Evolutionary conservation across 2,113 vertebrate species (phyloP).

Genomic region (Copsychus sechellarum): DNA sequence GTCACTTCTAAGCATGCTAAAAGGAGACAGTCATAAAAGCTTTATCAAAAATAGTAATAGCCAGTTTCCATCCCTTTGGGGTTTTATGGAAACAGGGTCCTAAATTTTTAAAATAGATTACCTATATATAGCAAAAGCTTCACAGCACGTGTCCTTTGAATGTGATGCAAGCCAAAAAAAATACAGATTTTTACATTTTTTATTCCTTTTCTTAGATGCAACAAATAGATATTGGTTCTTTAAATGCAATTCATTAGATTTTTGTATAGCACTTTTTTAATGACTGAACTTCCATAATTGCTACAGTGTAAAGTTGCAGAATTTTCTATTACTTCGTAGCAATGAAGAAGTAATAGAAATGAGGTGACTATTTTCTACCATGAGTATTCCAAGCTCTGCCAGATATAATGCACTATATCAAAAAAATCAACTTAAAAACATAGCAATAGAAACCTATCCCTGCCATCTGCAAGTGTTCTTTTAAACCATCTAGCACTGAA

Average conservation of each 20-base stretch:
- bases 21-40: background rate
- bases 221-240: slow-evolving; percentile 58
- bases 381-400: slow-evolving; percentile 39
- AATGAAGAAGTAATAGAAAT: background rate
- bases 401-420: background rate
- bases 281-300: background rate
- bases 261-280: slow-evolving; percentile 3
- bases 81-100: background rate
- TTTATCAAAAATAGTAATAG: background rate
- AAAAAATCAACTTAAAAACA: background rate
- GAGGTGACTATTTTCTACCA: background rate
- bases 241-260: background rate
- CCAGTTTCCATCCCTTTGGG: background rate
- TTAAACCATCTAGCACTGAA: slow-evolving; percentile 40
- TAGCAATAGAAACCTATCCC: slow-evolving; percentile 7
- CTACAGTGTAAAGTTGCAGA: background rate
- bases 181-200: background rate
- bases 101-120: background rate
- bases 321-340: background rate
- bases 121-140: background rate
- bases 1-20: background rate
- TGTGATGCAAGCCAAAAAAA: slow-evolving; percentile 14
- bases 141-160: background rate
- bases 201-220: background rate
- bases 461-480: background rate